Conservation (phyloP, 2,888 invertebrate species). For the Zygaena filipendulae region DNA sequence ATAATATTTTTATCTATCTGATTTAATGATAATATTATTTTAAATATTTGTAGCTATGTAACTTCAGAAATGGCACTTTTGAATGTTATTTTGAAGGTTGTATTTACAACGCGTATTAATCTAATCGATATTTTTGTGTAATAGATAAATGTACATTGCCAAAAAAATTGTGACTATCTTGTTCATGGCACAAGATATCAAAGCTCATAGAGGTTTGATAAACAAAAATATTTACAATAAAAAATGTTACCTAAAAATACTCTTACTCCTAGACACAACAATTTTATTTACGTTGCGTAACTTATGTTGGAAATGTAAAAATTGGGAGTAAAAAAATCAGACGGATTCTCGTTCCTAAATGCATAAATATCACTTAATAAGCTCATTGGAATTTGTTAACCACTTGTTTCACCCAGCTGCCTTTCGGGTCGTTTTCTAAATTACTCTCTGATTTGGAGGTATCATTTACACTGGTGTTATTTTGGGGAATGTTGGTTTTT, state of each 20-base stretch:
- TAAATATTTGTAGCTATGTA: slow-evolving; percentile 19
- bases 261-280: too few relatives aligned
- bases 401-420: slow-evolving; percentile 79
- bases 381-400: slow-evolving; percentile 76
- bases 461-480: slow-evolving; percentile 27
- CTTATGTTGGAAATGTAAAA: slow-evolving; percentile 28
- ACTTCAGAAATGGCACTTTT: slow-evolving; percentile 49
- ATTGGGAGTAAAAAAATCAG: slow-evolving; percentile 40
- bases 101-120: slow-evolving; percentile 22
- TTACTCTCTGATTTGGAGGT: slow-evolving; percentile 19
- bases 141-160: slow-evolving; percentile 20
- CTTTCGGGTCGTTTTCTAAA: slow-evolving; percentile 48
- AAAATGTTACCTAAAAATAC: too few relatives aligned
- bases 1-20: slow-evolving; percentile 14
- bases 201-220: slow-evolving; percentile 38
- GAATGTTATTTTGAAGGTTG: slow-evolving; percentile 35
- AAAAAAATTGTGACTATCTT: slow-evolving; percentile 27
- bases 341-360: slow-evolving; percentile 47
- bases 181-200: slow-evolving; percentile 56
- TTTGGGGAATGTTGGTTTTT: slow-evolving; percentile 26
- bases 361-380: slow-evolving; percentile 34
- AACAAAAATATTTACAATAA: slow-evolving; percentile 40
- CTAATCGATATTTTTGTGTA: slow-evolving; percentile 22
- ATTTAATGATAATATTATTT: slow-evolving; percentile 15
- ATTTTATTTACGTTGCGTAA: slow-evolving; percentile 14